A percentile compares a stretch with the other conserved stretches of the same genome.
Evolutionary conservation across 2,888 invertebrate species (phyloP).

Genomic region (Leptinotarsa juncta): DNA sequence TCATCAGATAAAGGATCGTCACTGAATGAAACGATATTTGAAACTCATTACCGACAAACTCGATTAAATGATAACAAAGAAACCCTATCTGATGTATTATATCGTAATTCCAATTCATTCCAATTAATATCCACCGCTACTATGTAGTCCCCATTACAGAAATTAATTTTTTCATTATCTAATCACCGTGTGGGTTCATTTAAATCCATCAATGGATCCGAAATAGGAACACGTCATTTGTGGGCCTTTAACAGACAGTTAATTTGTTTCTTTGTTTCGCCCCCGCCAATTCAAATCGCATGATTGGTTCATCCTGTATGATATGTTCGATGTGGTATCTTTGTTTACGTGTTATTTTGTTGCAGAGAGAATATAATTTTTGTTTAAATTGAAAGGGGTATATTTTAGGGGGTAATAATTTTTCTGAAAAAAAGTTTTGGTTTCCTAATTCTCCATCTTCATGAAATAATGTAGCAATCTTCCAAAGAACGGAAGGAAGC

Average conservation of each 20-base stretch:
- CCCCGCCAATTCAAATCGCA: constrained; percentile 47
- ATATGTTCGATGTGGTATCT: neutral
- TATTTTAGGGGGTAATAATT: too few relatives aligned
- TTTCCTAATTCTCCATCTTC: too few relatives aligned
- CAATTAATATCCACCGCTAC: constrained; percentile 34
- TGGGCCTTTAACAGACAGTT: constrained; percentile 52
- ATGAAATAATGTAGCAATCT: too few relatives aligned
- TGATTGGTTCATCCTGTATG: constrained; percentile 55
- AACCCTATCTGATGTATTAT: constrained; percentile 35
- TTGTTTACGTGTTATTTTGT: neutral
- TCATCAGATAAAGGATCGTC: neutral
- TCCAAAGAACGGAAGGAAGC: too few relatives aligned
- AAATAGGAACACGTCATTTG: constrained; percentile 59
- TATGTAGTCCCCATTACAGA: constrained; percentile 45
- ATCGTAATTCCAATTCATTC: constrained; percentile 39
- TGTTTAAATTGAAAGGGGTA: too few relatives aligned
- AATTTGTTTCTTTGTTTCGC: constrained; percentile 54
- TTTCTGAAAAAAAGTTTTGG: too few relatives aligned
- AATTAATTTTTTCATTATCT: constrained; percentile 56
- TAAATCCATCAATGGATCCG: constrained; percentile 56
- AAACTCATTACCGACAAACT: neutral
- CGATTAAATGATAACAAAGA: constrained; percentile 31
- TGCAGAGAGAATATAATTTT: too few relatives aligned
- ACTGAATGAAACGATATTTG: neutral
- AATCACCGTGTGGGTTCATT: constrained; percentile 57